Conservation (phyloP, 2,113 vertebrate genomes). For the Dasypus novemcinctus region DNA sequence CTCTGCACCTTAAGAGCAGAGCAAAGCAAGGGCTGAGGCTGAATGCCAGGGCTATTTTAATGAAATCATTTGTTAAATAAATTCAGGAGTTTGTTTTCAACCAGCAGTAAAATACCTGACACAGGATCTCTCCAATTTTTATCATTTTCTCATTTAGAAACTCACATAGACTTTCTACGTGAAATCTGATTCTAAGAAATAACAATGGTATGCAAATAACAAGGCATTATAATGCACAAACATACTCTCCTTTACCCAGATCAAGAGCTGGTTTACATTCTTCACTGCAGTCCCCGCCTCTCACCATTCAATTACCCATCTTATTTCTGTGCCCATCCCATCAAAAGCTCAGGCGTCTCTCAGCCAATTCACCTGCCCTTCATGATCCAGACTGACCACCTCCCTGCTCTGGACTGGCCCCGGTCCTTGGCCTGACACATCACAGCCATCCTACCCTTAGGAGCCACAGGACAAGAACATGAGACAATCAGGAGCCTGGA, state of each 20-base stretch:
- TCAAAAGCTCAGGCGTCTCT: not conserved
- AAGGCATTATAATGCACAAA: not conserved
- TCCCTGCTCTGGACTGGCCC: not conserved
- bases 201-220: not conserved
- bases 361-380: not conserved
- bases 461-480: not conserved
- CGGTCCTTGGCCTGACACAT: not conserved
- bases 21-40: too few species aligned
- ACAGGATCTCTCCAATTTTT: not conserved
- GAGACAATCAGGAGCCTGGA: not conserved
- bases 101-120: constrained; percentile 2
- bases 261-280: not conserved
- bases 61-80: not conserved
- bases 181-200: not conserved
- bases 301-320: not conserved
- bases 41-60: not conserved
- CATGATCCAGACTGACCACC: not conserved
- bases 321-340: not conserved
- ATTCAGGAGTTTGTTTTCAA: constrained; percentile 36
- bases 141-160: not conserved
- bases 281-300: not conserved
- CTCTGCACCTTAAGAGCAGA: too few species aligned
- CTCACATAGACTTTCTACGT: not conserved
- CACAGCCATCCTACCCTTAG: not conserved
- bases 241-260: not conserved